Evolutionary conservation across 2,113 vertebrate species (phyloP).

Genomic region (Scalopus aquaticus): DNA sequence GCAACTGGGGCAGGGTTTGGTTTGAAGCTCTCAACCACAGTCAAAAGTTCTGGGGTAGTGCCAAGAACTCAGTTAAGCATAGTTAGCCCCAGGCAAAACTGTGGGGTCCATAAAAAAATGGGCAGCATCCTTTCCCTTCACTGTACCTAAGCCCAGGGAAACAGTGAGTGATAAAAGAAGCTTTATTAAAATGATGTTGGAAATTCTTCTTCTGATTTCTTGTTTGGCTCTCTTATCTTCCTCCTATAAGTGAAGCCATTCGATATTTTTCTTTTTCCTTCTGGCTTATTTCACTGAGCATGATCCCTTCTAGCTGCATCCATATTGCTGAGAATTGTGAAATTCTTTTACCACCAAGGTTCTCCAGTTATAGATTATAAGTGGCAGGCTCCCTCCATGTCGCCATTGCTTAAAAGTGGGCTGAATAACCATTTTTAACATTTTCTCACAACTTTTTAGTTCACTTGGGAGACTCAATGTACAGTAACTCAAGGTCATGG

Average conservation of each 20-base stretch:
- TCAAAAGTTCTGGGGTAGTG: fast-evolving
- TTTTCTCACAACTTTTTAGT: neutral
- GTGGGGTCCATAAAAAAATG: neutral
- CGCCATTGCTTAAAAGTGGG: neutral
- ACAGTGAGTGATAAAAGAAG: neutral
- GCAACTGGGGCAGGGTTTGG: fast-evolving
- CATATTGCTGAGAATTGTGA: too few species aligned
- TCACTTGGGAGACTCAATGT: too few species aligned
- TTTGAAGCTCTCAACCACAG: neutral
- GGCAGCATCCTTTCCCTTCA: neutral
- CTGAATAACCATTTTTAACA: neutral
- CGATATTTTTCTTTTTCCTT: too few species aligned
- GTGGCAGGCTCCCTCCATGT: neutral
- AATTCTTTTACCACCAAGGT: too few species aligned
- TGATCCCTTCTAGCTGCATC: too few species aligned
- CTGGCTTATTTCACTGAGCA: too few species aligned
- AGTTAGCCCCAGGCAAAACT: neutral
- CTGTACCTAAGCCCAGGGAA: neutral
- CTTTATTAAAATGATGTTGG: neutral
- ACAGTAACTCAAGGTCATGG: neutral
- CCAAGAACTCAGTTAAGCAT: neutral
- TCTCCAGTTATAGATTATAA: neutral
- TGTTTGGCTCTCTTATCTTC: too few species aligned
- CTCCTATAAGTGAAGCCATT: too few species aligned
- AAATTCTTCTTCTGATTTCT: too few species aligned